Percentiles rank a stretch among this genome's conserved stretches.
Evolutionary conservation across 2,888 invertebrate species (phyloP).

Genomic region (Lithophane semibrunnea): DNA sequence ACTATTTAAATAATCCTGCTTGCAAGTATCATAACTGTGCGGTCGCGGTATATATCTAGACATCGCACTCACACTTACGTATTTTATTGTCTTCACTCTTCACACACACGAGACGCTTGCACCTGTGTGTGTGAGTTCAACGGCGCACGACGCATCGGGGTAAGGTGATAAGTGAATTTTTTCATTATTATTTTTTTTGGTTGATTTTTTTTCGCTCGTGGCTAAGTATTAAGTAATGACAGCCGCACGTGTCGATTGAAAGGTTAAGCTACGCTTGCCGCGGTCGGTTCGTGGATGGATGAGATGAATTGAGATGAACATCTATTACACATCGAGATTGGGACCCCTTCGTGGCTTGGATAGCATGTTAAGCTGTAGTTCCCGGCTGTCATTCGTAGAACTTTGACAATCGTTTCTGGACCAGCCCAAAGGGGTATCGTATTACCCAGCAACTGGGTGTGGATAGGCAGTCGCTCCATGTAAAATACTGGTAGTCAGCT

Average conservation of each 20-base stretch:
- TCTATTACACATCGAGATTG: not conserved
- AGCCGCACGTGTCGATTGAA: not conserved
- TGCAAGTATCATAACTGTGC: constrained; percentile 71
- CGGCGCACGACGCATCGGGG: constrained; percentile 71
- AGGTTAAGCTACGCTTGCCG: not conserved
- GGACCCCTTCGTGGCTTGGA: not conserved
- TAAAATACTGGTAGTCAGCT: not conserved
- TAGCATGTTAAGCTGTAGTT: not conserved
- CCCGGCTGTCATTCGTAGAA: not conserved
- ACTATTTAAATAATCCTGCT: constrained; percentile 54
- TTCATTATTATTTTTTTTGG: constrained; percentile 55
- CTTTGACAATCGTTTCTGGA: not conserved
- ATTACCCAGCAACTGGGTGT: not conserved
- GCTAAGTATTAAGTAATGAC: too few relatives aligned
- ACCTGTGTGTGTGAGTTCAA: constrained; percentile 81
- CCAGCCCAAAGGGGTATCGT: too few relatives aligned
- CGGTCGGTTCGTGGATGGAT: not conserved
- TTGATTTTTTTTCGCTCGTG: not conserved
- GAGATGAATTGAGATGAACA: too few relatives aligned
- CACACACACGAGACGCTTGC: constrained; percentile 63
- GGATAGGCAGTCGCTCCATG: too few relatives aligned
- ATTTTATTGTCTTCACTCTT: constrained; percentile 80
- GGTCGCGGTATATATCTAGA: constrained; percentile 73
- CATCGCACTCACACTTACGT: constrained; percentile 71
- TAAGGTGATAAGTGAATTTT: constrained; percentile 77